Evolutionary conservation across 2,888 invertebrate genomes (phyloP), one percentile per base, ranked within the genome.

Genomic region (Cataglyphis cursor): DNA sequence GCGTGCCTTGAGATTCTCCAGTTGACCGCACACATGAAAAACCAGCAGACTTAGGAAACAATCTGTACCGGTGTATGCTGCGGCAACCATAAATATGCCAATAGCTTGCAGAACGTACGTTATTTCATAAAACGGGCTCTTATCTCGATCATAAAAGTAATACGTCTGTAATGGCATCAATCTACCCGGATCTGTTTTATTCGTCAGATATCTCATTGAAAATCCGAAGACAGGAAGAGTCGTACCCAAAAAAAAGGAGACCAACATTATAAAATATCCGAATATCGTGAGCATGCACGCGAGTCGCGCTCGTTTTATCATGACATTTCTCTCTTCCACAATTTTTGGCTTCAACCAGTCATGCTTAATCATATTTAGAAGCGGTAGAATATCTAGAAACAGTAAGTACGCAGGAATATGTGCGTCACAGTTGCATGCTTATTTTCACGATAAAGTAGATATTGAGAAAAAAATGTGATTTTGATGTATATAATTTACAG

Each of bases 1-100:
- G 6, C 54, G 57, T 3, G 0, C 12, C 15, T 78, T 44, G 24
- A 83, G 78, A 72, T 72, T 83, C n/a, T 68, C 72, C 38, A 72
- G n/a, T 24, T 83, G 83, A 1, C 83, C 78, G 28, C 75, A 83
- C 6, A 65, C 24, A 21, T 83, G 83, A 48, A 83, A 51, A 15
- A 83, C 21, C 9, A 83, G 31, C 12, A 83, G 6, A n/a, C 80
- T 15, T 2, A 83, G 9, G 12, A 83, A 83, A 28, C 21, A 66
- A 15, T 83, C 80, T 12, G 44, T 24, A 15, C 64, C 64, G 12
- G 72, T 76, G 15, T 81, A 82, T 10, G 18, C 12, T 12, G 28
- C 1, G 0, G 21, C 48, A 0, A n/a, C 12, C 12, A 62, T 6
- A 2, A 0, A 28, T 21, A 44, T 0, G 1, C 28, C 31, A 41